Evolutionary conservation across 2,113 vertebrate species (phyloP).

Genomic region (Bettongia penicillata): DNA sequence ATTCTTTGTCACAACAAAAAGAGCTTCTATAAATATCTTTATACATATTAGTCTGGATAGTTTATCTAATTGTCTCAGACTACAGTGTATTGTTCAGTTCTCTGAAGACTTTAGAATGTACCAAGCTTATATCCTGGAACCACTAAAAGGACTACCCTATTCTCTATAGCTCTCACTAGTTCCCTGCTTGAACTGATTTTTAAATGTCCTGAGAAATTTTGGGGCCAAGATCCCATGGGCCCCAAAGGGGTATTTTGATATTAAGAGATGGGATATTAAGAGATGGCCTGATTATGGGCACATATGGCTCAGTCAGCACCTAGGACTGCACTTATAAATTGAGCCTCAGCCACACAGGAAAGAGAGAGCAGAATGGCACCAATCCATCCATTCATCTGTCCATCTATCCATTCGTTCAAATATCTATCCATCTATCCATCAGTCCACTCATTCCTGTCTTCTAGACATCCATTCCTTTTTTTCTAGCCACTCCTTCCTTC

Average conservation of each 20-base stretch:
- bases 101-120: background rate
- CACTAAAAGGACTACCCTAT: background rate
- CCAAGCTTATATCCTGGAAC: background rate
- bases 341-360: background rate
- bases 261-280: background rate
- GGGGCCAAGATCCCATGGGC: background rate
- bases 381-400: background rate
- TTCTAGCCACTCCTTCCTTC: background rate
- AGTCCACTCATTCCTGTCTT: background rate
- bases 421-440: background rate
- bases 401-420: background rate
- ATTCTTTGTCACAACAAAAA: background rate
- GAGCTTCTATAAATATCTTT: background rate
- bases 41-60: background rate
- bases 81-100: background rate
- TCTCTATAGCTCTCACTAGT: background rate
- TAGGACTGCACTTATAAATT: background rate
- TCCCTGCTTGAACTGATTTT: background rate
- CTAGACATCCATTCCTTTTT: too few relatives aligned
- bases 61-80: background rate
- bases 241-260: too few relatives aligned
- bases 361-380: background rate
- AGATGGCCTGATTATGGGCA: background rate
- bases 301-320: background rate
- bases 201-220: background rate